Evolutionary conservation across 2,797 vertebrate species (phyloP), one percentile per base, ranked within the genome.

Genomic region (Orestias chungarensis): DNA sequence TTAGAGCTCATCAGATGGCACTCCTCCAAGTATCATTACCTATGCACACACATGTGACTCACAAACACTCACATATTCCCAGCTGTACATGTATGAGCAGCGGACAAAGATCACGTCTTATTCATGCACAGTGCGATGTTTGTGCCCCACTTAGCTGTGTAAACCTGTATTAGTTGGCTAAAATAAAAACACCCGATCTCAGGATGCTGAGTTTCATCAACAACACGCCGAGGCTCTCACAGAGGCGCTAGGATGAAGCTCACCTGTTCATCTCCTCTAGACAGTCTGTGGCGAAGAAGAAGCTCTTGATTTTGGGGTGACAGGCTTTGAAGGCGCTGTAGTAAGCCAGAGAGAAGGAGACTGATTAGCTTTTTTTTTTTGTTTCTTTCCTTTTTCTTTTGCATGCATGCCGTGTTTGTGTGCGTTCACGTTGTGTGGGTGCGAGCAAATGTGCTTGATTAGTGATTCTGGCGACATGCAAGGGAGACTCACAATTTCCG

Each of bases 261-360:
- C 93, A 97, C 96, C 96, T 95, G 88, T 97, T 97, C 96, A 97
- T 97, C 90, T 97, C 96, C 84, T 97, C 96, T 12, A 96, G 93
- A 93, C 95, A 96, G 86, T 96, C 95, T 2, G 96, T 96, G 84
- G 96, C 96, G 0, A 97, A 97, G 93, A 96, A 97, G 93, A 97
- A 97, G 80, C 95, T 96, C 95, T 97, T 97, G 90, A 97, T 96
- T 95, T 96, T 96, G 79, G 96, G 95, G 88, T 97, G 96, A 80
- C 96, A 97, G 64, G 95, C 96, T 95, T 96, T 96, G 93, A 97
- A 97, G 91, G 96, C 96, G 76, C 96, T 97, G 79, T 18, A 88
- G 79, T 79, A 68, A 78, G 77, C 57, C 83, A 77, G 76, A 76
- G 70, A 86, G 80, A 85, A 80, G 64, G 75, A 76, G 74, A 75